Evolutionary conservation across 1,140 invertebrate genomes (phyloP).

Genomic region (Rhagoletis zephyria): DNA sequence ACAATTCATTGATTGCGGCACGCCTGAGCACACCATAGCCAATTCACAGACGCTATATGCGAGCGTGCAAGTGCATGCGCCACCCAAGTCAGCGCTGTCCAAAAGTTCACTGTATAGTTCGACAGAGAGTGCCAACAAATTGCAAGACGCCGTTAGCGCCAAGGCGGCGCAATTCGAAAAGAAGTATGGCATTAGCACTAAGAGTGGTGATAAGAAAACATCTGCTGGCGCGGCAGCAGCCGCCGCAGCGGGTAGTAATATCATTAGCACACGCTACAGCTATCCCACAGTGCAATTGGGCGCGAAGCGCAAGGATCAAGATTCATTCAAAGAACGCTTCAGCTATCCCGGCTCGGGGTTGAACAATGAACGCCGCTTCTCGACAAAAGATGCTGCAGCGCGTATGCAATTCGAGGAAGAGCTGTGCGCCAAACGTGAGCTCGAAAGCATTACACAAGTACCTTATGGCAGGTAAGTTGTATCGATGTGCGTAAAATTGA

Average conservation of each 20-base stretch:
- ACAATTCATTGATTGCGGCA: conserved; percentile 79
- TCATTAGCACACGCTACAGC: conserved; percentile 64
- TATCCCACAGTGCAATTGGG: conserved; percentile 71
- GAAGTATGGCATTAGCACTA: background rate
- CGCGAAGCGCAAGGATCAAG: conserved; percentile 68
- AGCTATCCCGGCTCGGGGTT: conserved; percentile 69
- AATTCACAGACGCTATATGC: conserved; percentile 62
- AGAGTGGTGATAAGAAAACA: background rate
- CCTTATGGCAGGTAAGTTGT: conserved; percentile 7
- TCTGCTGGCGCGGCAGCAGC: background rate
- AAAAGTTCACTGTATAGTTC: conserved; percentile 55
- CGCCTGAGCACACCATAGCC: conserved; percentile 74
- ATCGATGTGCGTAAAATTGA: background rate
- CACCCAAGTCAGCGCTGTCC: conserved; percentile 64
- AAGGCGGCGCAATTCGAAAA: conserved; percentile 21
- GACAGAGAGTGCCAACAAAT: conserved; percentile 33
- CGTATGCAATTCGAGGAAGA: conserved; percentile 43
- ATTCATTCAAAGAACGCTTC: conserved; percentile 66
- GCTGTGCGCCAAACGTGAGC: conserved; percentile 24
- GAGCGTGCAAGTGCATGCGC: conserved; percentile 69
- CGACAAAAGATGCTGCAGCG: conserved; percentile 12
- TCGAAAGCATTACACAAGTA: conserved; percentile 41
- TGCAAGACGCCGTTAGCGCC: background rate
- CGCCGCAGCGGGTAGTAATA: conserved; percentile 45
- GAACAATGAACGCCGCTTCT: conserved; percentile 20